These are phyloP conservation scores for Nettapus auritus DNA, from an alignment of 2,113 vertebrate genomes.

Conservation along the genomic window DNA sequence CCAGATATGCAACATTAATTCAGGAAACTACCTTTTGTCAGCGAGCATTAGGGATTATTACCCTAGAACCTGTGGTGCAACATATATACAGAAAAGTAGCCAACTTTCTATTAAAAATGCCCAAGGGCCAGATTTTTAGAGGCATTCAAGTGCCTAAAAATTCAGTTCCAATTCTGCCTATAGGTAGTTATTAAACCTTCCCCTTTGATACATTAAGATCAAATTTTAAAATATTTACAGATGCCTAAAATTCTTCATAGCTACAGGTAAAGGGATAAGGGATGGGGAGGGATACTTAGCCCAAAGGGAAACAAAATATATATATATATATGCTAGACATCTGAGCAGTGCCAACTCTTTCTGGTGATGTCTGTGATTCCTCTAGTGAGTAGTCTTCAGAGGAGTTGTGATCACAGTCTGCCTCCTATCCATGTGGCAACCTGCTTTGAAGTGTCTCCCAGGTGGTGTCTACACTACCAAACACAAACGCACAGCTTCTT, in stretches of 20 bases:
- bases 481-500: not conserved
- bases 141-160: not conserved
- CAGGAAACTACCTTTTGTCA: slow-evolving; percentile 46
- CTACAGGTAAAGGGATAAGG: not conserved
- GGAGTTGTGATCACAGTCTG: not conserved
- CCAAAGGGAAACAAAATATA: not conserved
- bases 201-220: not conserved
- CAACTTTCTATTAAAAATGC: slow-evolving; percentile 9
- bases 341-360: not conserved
- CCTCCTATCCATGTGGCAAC: not conserved
- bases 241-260: not conserved
- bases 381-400: not conserved
- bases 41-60: slow-evolving; percentile 36
- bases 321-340: not conserved
- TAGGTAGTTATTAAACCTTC: not conserved
- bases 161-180: not conserved
- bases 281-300: not conserved
- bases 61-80: not conserved
- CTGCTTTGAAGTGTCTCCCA: not conserved
- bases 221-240: not conserved
- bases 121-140: not conserved
- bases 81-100: slow-evolving; percentile 24
- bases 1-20: slow-evolving; percentile 47
- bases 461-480: not conserved
- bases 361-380: not conserved